These are phyloP conservation scores for Penaeus monodon DNA, from an alignment of 2,888 invertebrate genomes.

Conservation along the genomic window DNA sequence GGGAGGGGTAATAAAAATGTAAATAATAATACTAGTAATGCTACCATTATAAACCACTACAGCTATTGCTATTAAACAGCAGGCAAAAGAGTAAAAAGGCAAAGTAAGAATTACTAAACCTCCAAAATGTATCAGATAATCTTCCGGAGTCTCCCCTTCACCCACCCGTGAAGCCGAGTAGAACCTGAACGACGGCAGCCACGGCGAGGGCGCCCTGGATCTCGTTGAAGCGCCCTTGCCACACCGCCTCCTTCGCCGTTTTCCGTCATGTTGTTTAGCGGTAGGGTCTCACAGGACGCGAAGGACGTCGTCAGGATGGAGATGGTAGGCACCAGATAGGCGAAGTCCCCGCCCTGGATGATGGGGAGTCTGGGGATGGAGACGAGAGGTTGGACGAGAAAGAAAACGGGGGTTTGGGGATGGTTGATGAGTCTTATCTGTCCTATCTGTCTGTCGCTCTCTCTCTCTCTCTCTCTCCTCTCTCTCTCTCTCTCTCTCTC, in stretches of 20 bases:
- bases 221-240: conserved; percentile 83
- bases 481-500: too few species aligned
- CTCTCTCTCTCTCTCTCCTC: background rate
- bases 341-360: conserved; percentile 79
- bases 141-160: conserved; percentile 28
- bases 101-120: too few species aligned
- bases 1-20: too few species aligned
- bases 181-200: conserved; percentile 81
- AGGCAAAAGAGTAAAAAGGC: too few species aligned
- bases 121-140: background rate
- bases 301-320: conserved; percentile 75
- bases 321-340: conserved; percentile 83
- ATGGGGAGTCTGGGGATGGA: conserved; percentile 66
- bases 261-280: conserved; percentile 33
- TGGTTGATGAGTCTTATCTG: conserved; percentile 74
- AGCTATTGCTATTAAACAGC: too few species aligned
- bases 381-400: conserved; percentile 73
- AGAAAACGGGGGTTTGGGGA: conserved; percentile 82
- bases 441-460: background rate
- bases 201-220: conserved; percentile 86
- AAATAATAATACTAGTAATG: too few species aligned
- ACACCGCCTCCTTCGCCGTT: conserved; percentile 75
- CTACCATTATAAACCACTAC: too few species aligned
- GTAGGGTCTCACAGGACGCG: conserved; percentile 60
- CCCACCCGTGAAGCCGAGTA: conserved; percentile 75